Conservation (phyloP, 2,888 invertebrate species). For the Mycalesis mineus region DNA sequence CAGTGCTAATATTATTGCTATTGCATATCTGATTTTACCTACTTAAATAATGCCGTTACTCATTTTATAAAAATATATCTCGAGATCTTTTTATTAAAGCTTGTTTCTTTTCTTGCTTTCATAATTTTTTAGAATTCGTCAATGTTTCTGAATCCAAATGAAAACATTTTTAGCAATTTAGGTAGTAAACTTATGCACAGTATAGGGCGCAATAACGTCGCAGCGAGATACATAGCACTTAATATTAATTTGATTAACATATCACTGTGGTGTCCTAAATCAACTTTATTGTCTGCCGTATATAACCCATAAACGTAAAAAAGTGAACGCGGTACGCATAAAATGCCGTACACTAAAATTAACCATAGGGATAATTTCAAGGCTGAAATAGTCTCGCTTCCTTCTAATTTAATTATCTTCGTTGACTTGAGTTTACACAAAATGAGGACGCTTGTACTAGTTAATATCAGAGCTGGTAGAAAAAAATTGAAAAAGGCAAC, state of each 20-base stretch:
- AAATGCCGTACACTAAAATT: conserved; percentile 49
- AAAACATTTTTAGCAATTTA: conserved; percentile 45
- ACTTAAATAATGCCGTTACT: not conserved
- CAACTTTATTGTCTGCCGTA: conserved; percentile 42
- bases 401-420: conserved; percentile 40
- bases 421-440: conserved; percentile 52
- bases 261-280: conserved; percentile 38
- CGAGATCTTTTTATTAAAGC: conserved; percentile 4
- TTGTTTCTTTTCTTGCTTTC: not conserved
- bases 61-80: conserved; percentile 8
- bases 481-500: conserved; percentile 61
- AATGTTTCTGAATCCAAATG: conserved; percentile 40
- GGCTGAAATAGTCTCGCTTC: conserved; percentile 49
- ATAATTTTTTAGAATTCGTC: conserved; percentile 25
- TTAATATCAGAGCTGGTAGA: conserved; percentile 58
- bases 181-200: conserved; percentile 45
- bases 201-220: conserved; percentile 43
- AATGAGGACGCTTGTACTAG: conserved; percentile 46
- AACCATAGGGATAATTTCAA: conserved; percentile 63
- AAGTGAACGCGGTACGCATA: conserved; percentile 60
- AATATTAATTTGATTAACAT: conserved; percentile 47
- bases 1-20: not conserved
- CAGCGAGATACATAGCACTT: conserved; percentile 46
- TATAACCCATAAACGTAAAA: conserved; percentile 52
- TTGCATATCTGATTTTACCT: not conserved